Evolutionary conservation across 2,113 vertebrate genomes (phyloP).

Genomic region (Turdus rufiventris): DNA sequence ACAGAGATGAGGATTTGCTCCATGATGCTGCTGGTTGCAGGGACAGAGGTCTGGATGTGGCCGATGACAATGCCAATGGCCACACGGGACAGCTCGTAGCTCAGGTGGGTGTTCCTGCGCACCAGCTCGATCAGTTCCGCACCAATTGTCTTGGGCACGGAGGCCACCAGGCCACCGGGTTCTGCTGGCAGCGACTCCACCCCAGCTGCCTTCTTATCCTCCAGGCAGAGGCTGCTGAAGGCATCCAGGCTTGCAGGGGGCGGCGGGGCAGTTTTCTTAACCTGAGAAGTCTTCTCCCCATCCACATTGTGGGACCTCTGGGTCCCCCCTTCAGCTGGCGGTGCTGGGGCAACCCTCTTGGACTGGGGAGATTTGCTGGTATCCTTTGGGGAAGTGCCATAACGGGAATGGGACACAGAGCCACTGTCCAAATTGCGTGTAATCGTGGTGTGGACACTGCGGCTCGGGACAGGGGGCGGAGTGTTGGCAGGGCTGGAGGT

Average conservation of each 20-base stretch:
- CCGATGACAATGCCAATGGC: conserved; percentile 92
- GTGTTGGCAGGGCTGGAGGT: conserved; percentile 83
- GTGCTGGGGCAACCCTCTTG: conserved; percentile 41
- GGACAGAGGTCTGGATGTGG: conserved; percentile 87
- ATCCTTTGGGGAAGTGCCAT: conserved; percentile 21
- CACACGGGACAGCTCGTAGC: conserved; percentile 92
- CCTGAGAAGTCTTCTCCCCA: conserved; percentile 33
- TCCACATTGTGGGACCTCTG: conserved; percentile 20
- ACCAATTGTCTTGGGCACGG: conserved; percentile 84
- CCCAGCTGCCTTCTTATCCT: conserved; percentile 48
- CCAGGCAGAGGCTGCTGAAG: conserved; percentile 58
- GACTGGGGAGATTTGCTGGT: conserved; percentile 55
- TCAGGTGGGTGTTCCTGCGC: conserved; percentile 91
- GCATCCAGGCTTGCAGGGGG: conserved; percentile 47
- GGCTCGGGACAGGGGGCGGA: conserved; percentile 89
- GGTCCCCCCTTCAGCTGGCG: neutral
- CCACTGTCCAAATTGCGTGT: conserved; percentile 48
- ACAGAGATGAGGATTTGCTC: conserved; percentile 92
- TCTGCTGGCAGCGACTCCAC: conserved; percentile 62
- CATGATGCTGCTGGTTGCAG: conserved; percentile 79
- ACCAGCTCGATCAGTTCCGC: conserved; percentile 94
- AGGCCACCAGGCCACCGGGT: neutral
- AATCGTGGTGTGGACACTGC: conserved; percentile 73
- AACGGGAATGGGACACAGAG: conserved; percentile 9
- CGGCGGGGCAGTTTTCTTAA: conserved; percentile 9